phyloP scores from a whole-genome alignment of 53 echinoderm and acorn worm species.

The Paelopatides confundens region DNA sequence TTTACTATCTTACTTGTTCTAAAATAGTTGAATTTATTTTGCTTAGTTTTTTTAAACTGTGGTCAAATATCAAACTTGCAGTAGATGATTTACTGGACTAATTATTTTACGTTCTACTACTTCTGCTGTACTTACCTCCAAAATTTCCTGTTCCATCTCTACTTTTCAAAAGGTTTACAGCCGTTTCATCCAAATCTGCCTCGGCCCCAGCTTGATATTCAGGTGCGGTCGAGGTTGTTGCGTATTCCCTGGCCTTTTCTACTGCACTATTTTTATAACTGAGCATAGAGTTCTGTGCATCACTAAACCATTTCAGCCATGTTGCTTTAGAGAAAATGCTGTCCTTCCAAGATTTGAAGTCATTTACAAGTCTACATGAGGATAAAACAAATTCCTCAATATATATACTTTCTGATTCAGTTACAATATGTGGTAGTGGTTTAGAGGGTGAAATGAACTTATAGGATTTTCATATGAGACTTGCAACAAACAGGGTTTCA shows the following conservation, averaged over 20 bases:
- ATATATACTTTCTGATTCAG: neutral
- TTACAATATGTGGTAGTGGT: too few relatives aligned
- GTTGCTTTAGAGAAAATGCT: conserved; percentile 67
- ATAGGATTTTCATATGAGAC: too few relatives aligned
- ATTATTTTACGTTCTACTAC: too few relatives aligned
- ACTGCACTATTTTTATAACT: conserved; percentile 51
- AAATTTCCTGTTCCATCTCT: conserved; percentile 79
- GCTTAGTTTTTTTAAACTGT: neutral
- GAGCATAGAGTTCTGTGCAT: conserved; percentile 43
- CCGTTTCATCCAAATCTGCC: conserved; percentile 67
- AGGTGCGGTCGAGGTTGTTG: conserved; percentile 35
- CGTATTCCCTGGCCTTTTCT: neutral
- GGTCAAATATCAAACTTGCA: neutral
- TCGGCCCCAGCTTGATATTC: conserved; percentile 17
- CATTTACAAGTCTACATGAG: conserved; percentile 56
- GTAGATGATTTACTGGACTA: too few relatives aligned
- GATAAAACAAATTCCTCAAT: neutral
- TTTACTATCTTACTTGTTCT: too few relatives aligned
- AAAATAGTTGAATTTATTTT: too few relatives aligned
- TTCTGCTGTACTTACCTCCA: conserved; percentile 70
- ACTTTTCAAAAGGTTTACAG: conserved; percentile 72
- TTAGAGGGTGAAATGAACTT: too few relatives aligned
- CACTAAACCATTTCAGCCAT: conserved; percentile 72
- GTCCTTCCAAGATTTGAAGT: conserved; percentile 63
- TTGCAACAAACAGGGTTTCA: too few relatives aligned